Conservation (phyloP, 2,888 invertebrate genomes). For the Orthonychiurus folsomi region DNA sequence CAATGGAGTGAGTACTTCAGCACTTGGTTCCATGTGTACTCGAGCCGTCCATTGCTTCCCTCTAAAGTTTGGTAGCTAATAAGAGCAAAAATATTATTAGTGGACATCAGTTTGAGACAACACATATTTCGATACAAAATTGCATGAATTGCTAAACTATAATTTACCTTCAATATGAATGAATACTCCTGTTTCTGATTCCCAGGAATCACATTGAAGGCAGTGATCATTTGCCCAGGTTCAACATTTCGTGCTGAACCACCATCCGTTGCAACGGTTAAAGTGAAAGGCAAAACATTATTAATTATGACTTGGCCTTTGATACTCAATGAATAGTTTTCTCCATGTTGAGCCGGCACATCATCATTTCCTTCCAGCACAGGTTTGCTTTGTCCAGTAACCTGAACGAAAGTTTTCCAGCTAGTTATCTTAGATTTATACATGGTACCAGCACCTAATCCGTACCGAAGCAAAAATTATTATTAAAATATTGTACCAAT, state of each 20-base stretch:
- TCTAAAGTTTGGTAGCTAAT: background rate
- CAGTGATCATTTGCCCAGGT: background rate
- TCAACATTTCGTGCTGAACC: background rate
- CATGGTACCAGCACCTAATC: too few relatives aligned
- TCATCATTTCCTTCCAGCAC: background rate
- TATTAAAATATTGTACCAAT: too few relatives aligned
- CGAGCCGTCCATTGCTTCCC: background rate
- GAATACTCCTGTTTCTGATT: too few relatives aligned
- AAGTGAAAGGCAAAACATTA: background rate
- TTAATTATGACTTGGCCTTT: conserved; percentile 1
- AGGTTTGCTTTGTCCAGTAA: background rate
- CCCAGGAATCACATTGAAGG: too few relatives aligned
- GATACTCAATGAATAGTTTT: background rate
- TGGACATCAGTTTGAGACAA: too few relatives aligned
- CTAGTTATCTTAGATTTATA: too few relatives aligned
- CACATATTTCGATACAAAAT: too few relatives aligned
- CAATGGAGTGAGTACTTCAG: background rate
- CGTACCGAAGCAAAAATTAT: too few relatives aligned
- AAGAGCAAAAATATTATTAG: background rate
- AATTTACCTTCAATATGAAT: too few relatives aligned
- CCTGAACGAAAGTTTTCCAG: too few relatives aligned
- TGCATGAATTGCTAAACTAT: too few relatives aligned
- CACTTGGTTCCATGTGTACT: background rate
- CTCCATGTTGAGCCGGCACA: background rate
- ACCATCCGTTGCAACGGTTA: background rate